Evolutionary conservation across 1,140 invertebrate genomes (phyloP), one percentile per base, ranked within the genome.

Genomic region (Camponotus pennsylvanicus): DNA sequence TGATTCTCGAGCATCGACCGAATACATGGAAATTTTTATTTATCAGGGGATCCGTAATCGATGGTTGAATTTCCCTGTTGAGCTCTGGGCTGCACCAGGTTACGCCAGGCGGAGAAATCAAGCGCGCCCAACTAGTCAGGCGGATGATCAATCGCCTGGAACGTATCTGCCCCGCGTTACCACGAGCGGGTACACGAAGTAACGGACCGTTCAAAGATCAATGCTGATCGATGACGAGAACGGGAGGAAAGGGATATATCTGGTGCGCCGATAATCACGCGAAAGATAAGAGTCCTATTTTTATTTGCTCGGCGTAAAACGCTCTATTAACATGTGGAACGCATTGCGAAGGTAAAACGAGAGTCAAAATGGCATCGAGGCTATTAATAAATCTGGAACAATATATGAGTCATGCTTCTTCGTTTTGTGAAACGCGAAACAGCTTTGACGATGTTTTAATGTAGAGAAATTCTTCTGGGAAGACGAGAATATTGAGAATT

Each of bases 111-210:
- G 52, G 52, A 86, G 76, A 86, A 86, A 86, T 86, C 84, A 86
- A 79, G 84, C 82, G 82, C 61, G 82, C 7, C 82, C 75, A 78
- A 85, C 73, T 78, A 78, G 82, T 85, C 84, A 79, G 64, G 40
- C 76, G 76, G 42, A 86, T 86, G 64, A 86, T 86, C 84, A 79
- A 86, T 86, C 84, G 75, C 75, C 52, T 79, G 84, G 84, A 86
- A 86, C 84, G n/a, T 52, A 86, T 80, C 84, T 42, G 80, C 34
- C n/a, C 59, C 49, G 15, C 42, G 83, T 66, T 85, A 67, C 52
- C 27, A 70, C 76, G 27, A 37, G 45, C 27, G 61, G 32, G 37
- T 85, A 66, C 21, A 34, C 73, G 73, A 78, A 85, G 59, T 85
- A 85, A 85, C 76, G 76, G 40, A 67, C 75, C 76, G 76, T 79